Conservation (phyloP, 2,888 invertebrate genomes). For the Apodemia duryi region DNA sequence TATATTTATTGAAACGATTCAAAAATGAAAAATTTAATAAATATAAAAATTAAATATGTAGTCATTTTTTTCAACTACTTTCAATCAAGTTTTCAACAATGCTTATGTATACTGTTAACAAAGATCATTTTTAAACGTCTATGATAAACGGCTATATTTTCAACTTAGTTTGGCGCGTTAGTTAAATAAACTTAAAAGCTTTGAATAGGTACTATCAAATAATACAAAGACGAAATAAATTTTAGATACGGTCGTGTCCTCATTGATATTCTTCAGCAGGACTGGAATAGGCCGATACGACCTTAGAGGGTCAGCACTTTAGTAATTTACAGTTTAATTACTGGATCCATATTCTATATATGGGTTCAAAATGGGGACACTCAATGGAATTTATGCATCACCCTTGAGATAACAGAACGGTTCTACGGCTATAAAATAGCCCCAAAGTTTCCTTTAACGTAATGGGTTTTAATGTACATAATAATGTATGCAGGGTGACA, state of each 20-base stretch:
- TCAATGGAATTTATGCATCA: constrained; percentile 42
- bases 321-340: constrained; percentile 74
- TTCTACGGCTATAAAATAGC: constrained; percentile 10
- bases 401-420: constrained; percentile 20
- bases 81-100: no score
- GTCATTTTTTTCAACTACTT: no score
- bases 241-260: constrained; percentile 25
- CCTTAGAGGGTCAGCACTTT: constrained; percentile 54
- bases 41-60: no score
- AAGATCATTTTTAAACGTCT: no score
- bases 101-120: no score
- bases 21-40: no score
- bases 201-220: background rate
- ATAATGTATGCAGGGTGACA: background rate
- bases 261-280: constrained; percentile 56
- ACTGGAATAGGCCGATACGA: constrained; percentile 57
- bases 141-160: no score
- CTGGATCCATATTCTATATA: constrained; percentile 39
- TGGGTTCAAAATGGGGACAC: constrained; percentile 35
- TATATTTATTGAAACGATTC: no score
- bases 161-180: background rate
- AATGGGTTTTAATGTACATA: background rate
- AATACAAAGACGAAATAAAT: constrained; percentile 21
- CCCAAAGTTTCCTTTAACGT: constrained; percentile 6
- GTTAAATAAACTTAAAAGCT: constrained; percentile 10